Evolutionary conservation across 2,797 vertebrate genomes (phyloP).

Genomic region (Intellagama lesueurii): DNA sequence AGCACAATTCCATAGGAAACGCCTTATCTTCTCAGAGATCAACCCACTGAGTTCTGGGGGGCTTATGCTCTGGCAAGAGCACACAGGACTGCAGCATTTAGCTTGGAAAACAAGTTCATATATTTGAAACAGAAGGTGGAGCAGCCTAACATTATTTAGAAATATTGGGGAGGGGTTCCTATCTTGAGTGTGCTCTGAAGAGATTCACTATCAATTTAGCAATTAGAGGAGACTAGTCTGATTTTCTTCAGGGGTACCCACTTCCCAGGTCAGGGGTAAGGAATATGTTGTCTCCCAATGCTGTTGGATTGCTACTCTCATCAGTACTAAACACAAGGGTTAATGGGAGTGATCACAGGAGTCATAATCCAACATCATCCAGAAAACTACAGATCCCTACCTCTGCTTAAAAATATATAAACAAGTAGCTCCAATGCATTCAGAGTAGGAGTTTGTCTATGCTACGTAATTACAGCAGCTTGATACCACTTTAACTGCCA

Average conservation of each 20-base stretch:
- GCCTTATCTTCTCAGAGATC: not conserved
- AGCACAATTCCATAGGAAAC: not conserved
- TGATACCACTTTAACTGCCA: no score
- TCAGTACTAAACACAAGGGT: not conserved
- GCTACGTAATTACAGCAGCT: no score
- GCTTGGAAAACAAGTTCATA: not conserved
- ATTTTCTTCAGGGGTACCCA: not conserved
- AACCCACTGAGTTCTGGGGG: not conserved
- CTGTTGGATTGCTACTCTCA: not conserved
- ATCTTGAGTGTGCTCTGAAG: not conserved
- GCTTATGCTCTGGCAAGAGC: not conserved
- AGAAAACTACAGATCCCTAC: no score
- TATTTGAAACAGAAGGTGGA: not conserved
- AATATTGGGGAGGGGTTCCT: not conserved
- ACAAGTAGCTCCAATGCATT: no score
- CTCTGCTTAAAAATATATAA: no score
- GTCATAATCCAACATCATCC: no score
- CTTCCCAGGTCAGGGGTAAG: not conserved
- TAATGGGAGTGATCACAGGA: not conserved
- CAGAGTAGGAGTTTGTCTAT: no score
- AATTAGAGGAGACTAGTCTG: not conserved
- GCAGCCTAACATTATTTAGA: conserved; percentile 7
- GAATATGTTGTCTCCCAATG: not conserved
- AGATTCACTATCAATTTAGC: conserved; percentile 1
- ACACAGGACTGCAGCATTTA: not conserved